Evolutionary conservation across 2,888 invertebrate species (phyloP).

Genomic region (Ennomos quercinarius): DNA sequence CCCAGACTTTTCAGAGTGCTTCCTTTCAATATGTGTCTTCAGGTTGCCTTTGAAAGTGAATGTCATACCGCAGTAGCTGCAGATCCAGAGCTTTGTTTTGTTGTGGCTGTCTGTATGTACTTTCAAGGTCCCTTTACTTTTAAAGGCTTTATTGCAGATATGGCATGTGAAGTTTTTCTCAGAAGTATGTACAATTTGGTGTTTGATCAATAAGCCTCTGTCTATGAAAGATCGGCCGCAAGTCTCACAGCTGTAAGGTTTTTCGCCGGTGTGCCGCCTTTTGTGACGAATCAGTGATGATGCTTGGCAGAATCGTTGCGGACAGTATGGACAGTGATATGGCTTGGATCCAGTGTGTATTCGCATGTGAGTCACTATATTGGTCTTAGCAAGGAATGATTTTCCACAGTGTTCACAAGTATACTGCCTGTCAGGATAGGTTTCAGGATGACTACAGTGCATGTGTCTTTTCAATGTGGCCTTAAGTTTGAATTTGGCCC

Average conservation of each 20-base stretch:
- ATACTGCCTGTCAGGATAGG: slow-evolving; percentile 40
- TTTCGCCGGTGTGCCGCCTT: slow-evolving; percentile 75
- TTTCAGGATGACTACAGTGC: slow-evolving; percentile 54
- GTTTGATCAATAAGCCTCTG: slow-evolving; percentile 64
- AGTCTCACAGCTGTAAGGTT: slow-evolving; percentile 67
- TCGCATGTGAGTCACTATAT: slow-evolving; percentile 72
- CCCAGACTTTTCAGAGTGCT: slow-evolving; percentile 85
- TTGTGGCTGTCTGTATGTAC: slow-evolving; percentile 76
- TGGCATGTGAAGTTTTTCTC: slow-evolving; percentile 84
- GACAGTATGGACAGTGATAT: slow-evolving; percentile 68
- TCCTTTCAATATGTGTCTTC: slow-evolving; percentile 80
- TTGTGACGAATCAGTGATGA: slow-evolving; percentile 74
- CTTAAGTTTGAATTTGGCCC: slow-evolving; percentile 61
- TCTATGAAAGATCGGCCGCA: slow-evolving; percentile 73
- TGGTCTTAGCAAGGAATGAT: slow-evolving; percentile 69
- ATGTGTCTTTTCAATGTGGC: slow-evolving; percentile 69
- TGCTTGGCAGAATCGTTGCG: slow-evolving; percentile 66
- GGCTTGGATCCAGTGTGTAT: slow-evolving; percentile 75
- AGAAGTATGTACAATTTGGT: slow-evolving; percentile 71
- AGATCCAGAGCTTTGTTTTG: slow-evolving; percentile 73
- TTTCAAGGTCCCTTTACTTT: slow-evolving; percentile 79
- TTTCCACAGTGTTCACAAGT: slow-evolving; percentile 77
- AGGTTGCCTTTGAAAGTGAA: slow-evolving; percentile 85
- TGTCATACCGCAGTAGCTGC: slow-evolving; percentile 74
- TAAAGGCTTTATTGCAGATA: slow-evolving; percentile 80